These are phyloP conservation scores for Neolamprologus toae DNA, from an alignment of 2,113 vertebrate genomes.

Conservation along the genomic window DNA sequence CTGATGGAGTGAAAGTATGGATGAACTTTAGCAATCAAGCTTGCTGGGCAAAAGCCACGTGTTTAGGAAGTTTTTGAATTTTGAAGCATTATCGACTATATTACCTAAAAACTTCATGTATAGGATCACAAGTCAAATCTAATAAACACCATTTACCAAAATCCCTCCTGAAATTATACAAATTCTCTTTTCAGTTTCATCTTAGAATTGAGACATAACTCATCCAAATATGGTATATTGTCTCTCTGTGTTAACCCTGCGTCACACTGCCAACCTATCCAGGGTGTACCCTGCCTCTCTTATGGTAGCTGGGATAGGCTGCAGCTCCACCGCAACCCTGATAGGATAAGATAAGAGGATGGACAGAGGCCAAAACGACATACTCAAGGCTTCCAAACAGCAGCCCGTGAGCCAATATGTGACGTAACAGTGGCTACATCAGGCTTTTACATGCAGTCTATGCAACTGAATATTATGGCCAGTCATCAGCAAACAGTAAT, in stretches of 20 bases:
- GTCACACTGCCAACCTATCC: not conserved
- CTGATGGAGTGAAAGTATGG: not conserved
- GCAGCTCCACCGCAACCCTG: not conserved
- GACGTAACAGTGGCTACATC: not conserved
- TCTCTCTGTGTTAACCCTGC: not conserved
- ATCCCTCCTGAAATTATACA: too few relatives aligned
- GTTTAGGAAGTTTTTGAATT: not conserved
- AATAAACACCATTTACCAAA: not conserved
- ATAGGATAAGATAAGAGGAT: not conserved
- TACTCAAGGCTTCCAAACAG: not conserved
- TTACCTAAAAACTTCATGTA: accelerated
- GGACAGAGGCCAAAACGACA: not conserved
- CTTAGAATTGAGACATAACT: not conserved
- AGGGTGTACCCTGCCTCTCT: not conserved
- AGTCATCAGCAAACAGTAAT: not conserved
- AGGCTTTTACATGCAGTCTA: not conserved
- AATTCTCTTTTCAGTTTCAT: not conserved
- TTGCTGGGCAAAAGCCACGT: not conserved
- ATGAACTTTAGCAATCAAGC: not conserved
- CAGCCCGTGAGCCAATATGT: not conserved
- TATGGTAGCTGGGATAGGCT: not conserved
- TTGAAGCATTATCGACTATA: not conserved
- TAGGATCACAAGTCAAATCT: not conserved
- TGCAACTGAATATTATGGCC: accelerated
- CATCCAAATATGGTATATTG: not conserved